Evolutionary conservation across 2,888 invertebrate species (phyloP).

Genomic region (Atrina japonica): DNA sequence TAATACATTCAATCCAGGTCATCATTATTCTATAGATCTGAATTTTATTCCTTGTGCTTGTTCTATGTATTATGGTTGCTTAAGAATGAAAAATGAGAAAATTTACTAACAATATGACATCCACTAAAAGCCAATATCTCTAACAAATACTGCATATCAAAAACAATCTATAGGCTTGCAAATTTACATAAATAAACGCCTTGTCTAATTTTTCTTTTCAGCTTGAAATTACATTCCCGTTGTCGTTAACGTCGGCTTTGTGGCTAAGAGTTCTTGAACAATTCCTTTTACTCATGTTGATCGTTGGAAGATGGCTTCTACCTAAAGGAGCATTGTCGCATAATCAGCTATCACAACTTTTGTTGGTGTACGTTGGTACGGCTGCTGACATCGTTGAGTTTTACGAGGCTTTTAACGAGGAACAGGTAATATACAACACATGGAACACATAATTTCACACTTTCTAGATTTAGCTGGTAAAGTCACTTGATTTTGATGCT

Average conservation of each 20-base stretch:
- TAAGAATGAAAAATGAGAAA: too few relatives aligned
- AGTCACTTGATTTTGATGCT: too few relatives aligned
- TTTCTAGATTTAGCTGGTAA: too few relatives aligned
- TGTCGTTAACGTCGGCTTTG: slow-evolving; percentile 85
- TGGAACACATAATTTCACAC: too few relatives aligned
- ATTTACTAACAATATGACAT: too few relatives aligned
- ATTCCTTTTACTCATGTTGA: slow-evolving; percentile 92
- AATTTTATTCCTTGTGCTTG: too few relatives aligned
- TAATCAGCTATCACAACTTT: slow-evolving; percentile 94
- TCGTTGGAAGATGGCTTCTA: slow-evolving; percentile 94
- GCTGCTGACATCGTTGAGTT: slow-evolving; percentile 98
- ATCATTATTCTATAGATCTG: too few relatives aligned
- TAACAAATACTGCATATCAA: too few relatives aligned
- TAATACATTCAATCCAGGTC: too few relatives aligned
- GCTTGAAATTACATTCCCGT: slow-evolving; percentile 78
- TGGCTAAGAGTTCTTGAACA: slow-evolving; percentile 95
- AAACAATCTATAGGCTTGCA: neutral
- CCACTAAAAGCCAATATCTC: too few relatives aligned
- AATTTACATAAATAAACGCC: neutral
- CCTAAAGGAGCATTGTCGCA: slow-evolving; percentile 94
- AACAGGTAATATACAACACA: slow-evolving; percentile 67
- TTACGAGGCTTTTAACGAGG: slow-evolving; percentile 92
- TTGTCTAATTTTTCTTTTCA: slow-evolving; percentile 50
- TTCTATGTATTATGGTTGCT: too few relatives aligned
- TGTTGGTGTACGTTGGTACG: slow-evolving; percentile 91